phyloP scores from a whole-genome alignment of 1,140 invertebrate genomes.

The Papilio helenus region DNA sequence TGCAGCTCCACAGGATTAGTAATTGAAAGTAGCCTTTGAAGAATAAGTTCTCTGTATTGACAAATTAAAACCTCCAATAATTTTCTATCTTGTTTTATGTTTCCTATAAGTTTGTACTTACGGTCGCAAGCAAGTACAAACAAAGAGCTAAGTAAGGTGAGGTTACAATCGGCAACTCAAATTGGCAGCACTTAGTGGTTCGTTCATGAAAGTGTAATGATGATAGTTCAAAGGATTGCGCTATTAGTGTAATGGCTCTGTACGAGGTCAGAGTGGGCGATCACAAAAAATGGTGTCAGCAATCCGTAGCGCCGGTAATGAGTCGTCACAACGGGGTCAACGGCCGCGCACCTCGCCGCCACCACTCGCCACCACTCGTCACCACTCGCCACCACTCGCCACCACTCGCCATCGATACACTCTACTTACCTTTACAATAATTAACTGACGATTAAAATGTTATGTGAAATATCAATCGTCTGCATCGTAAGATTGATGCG shows the following conservation, averaged over 20 bases:
- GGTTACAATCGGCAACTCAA: neutral
- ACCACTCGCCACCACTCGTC: neutral
- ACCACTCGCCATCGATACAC: neutral
- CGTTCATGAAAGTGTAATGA: neutral
- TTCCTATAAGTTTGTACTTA: no score
- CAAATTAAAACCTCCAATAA: neutral
- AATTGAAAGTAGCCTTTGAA: neutral
- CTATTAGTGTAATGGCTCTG: conserved; percentile 17
- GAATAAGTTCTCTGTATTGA: neutral
- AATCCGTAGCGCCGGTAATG: conserved; percentile 31
- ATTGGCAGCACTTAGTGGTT: neutral
- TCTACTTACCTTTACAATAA: neutral
- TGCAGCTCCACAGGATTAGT: neutral
- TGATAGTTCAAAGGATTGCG: neutral
- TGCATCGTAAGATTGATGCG: no score
- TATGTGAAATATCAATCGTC: no score
- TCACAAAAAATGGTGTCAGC: conserved; percentile 21
- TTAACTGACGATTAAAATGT: neutral
- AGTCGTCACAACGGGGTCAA: conserved; percentile 24
- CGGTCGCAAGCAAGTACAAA: no score
- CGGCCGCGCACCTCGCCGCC: neutral
- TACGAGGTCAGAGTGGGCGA: conserved; percentile 17
- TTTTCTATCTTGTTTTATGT: no score
- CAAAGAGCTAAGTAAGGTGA: neutral
- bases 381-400: neutral